These are phyloP conservation scores for Sebastes aleutianus DNA, from an alignment of 2,797 vertebrate species.

Conservation along the genomic window DNA sequence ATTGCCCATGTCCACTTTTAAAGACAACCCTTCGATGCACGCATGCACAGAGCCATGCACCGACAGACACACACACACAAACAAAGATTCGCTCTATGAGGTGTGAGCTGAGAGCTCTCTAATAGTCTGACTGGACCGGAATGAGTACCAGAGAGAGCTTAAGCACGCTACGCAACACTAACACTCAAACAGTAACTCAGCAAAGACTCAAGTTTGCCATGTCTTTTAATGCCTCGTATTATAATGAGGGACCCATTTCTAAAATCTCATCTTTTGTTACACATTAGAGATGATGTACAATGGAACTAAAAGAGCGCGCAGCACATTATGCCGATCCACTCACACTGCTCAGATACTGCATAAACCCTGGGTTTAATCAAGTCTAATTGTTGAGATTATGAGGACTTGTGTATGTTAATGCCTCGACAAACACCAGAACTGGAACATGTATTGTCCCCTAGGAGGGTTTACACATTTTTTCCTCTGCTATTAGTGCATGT, in stretches of 20 bases:
- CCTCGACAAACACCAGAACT: constrained; percentile 68
- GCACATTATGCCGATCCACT: constrained; percentile 34
- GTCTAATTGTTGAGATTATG: constrained; percentile 73
- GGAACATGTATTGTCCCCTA: constrained; percentile 60
- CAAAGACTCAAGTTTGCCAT: constrained; percentile 3
- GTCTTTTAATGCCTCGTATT: constrained; percentile 18
- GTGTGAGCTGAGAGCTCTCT: constrained; percentile 46
- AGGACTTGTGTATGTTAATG: constrained; percentile 69
- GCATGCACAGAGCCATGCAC: constrained; percentile 27
- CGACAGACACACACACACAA: constrained; percentile 25
- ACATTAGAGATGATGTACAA: constrained; percentile 24
- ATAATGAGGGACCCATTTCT: constrained; percentile 20
- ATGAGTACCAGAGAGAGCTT: constrained; percentile 23
- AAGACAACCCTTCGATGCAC: constrained; percentile 31
- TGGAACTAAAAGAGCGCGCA: constrained; percentile 10
- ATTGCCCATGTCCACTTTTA: constrained; percentile 57
- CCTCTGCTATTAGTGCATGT: constrained; percentile 53
- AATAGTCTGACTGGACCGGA: constrained; percentile 41
- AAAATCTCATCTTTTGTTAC: constrained; percentile 42
- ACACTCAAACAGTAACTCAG: constrained; percentile 10
- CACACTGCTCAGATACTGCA: constrained; percentile 40
- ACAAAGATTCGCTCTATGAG: constrained; percentile 31
- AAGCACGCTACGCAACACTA: constrained; percentile 35
- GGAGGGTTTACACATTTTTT: constrained; percentile 63
- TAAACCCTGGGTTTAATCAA: constrained; percentile 70